Percentiles rank a stretch among this genome's conserved stretches.
Conservation (phyloP, 2,888 invertebrate genomes). For the Azorinus chamasolen region DNA sequence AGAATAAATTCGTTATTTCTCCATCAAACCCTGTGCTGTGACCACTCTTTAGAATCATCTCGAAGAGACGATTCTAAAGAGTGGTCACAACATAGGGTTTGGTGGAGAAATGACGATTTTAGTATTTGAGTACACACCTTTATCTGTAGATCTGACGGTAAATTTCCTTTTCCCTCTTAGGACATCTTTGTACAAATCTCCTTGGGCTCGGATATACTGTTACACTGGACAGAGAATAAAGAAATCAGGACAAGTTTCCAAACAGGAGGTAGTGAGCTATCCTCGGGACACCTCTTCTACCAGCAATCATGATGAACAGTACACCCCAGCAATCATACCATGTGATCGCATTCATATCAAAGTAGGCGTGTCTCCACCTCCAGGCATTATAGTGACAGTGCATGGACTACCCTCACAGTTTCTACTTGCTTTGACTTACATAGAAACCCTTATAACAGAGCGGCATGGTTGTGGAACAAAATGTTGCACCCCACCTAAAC, state of each 20-base stretch:
- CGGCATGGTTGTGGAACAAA: slow-evolving; percentile 79
- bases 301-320: slow-evolving; percentile 82
- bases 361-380: slow-evolving; percentile 83
- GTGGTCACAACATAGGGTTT: too few relatives aligned
- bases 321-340: slow-evolving; percentile 84
- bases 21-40: too few relatives aligned
- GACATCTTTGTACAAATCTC: slow-evolving; percentile 82
- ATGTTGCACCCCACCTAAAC: slow-evolving; percentile 69
- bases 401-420: slow-evolving; percentile 86
- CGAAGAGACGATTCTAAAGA: too few relatives aligned
- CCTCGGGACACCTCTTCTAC: slow-evolving; percentile 81
- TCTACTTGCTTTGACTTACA: slow-evolving; percentile 84
- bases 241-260: slow-evolving; percentile 81
- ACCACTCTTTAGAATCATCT: too few relatives aligned
- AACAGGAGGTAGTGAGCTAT: slow-evolving; percentile 84
- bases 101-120: too few relatives aligned
- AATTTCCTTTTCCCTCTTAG: slow-evolving; percentile 73
- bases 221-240: slow-evolving; percentile 85
- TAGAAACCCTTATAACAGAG: slow-evolving; percentile 84
- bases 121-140: too few relatives aligned
- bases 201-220: slow-evolving; percentile 84
- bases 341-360: slow-evolving; percentile 82
- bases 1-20: too few relatives aligned
- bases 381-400: slow-evolving; percentile 82
- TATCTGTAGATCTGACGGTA: too few relatives aligned